Evolutionary conservation across 2,888 invertebrate species (phyloP).

Genomic region (Rotaria magnacalcarata): DNA sequence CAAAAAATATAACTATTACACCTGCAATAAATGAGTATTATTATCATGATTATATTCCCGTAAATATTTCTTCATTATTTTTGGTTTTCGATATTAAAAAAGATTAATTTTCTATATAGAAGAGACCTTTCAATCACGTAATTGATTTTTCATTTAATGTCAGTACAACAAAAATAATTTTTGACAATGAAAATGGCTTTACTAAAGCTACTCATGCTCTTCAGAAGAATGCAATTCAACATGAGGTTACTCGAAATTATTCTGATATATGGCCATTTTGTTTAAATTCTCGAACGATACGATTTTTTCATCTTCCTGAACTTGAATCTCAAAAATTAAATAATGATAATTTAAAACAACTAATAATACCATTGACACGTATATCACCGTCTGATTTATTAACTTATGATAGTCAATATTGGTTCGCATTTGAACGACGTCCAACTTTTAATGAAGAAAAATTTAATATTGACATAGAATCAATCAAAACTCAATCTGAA

Average conservation of each 20-base stretch:
- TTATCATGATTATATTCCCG: not conserved
- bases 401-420: not conserved
- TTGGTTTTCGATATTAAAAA: not conserved
- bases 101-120: not conserved
- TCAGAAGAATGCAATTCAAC: not conserved
- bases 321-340: not conserved
- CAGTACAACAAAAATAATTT: not conserved
- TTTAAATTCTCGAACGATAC: not conserved
- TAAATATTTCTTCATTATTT: not conserved
- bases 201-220: not conserved
- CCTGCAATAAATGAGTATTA: too few species aligned
- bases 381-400: not conserved
- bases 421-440: not conserved
- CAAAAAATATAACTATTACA: not conserved
- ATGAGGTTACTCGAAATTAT: not conserved
- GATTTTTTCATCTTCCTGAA: not conserved
- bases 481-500: not conserved
- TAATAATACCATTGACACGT: not conserved
- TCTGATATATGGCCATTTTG: slow-evolving; percentile 6
- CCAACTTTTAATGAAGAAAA: not conserved
- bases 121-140: not conserved
- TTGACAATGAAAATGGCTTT: not conserved
- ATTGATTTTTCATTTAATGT: slow-evolving; percentile 1
- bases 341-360: not conserved
- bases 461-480: not conserved